Evolutionary conservation across 2,797 vertebrate species (phyloP).

Genomic region (Arnoldichthys spilopterus): DNA sequence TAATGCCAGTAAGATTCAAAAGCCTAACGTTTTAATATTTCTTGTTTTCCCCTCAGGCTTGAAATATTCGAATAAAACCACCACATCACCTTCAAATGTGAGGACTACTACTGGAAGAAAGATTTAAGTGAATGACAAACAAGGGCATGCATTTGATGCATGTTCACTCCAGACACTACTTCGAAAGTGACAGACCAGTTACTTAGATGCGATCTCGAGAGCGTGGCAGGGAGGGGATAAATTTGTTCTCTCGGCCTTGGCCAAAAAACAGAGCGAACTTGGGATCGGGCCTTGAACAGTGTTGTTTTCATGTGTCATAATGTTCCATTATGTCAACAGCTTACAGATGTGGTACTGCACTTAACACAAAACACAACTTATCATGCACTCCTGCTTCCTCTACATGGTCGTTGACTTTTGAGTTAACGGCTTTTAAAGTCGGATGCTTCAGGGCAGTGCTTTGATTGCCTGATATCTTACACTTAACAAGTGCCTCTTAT

Average conservation of each 20-base stretch:
- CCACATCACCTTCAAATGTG: conserved; percentile 61
- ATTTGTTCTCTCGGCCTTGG: conserved; percentile 34
- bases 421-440: conserved; percentile 4
- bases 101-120: conserved; percentile 58
- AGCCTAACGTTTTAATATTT: neutral
- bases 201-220: conserved; percentile 24
- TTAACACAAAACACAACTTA: conserved; percentile 35
- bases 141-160: conserved; percentile 15
- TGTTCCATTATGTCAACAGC: conserved; percentile 44
- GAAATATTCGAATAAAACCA: conserved; percentile 42
- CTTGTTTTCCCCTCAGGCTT: conserved; percentile 51
- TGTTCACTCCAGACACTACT: conserved; percentile 48
- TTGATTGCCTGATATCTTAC: conserved; percentile 29
- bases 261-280: conserved; percentile 20
- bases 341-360: conserved; percentile 43
- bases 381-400: conserved; percentile 32
- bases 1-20: neutral
- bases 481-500: conserved; percentile 52
- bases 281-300: conserved; percentile 43
- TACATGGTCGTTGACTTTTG: conserved; percentile 6
- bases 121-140: conserved; percentile 42
- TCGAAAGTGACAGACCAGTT: conserved; percentile 16
- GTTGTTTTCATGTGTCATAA: conserved; percentile 46
- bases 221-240: neutral
- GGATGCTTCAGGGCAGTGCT: conserved; percentile 25